Evolutionary conservation across 2,797 vertebrate genomes (phyloP).

Genomic region (Pseudochirops cupreus): DNA sequence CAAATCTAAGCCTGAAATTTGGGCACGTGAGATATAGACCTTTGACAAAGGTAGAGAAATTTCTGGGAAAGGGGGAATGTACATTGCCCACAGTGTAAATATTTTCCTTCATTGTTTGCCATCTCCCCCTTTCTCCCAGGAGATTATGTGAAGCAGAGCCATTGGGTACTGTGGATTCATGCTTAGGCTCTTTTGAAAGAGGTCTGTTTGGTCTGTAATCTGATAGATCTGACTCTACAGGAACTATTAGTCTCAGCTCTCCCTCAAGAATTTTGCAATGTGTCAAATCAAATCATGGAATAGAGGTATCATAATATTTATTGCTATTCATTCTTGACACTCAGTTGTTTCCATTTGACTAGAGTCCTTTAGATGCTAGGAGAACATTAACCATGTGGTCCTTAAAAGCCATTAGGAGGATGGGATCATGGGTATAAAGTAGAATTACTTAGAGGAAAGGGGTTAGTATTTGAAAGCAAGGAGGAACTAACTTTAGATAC

Average conservation of each 20-base stretch:
- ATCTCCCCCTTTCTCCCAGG: not conserved
- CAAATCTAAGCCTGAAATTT: slow-evolving; percentile 63
- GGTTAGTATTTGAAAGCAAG: slow-evolving; percentile 25
- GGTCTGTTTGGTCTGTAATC: slow-evolving; percentile 14
- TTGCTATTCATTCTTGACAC: not conserved
- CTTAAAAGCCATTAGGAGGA: slow-evolving; percentile 11
- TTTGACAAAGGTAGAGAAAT: slow-evolving; percentile 64
- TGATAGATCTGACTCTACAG: not conserved
- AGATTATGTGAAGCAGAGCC: slow-evolving; percentile 6
- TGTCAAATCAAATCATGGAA: not conserved
- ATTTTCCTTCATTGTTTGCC: slow-evolving; percentile 53
- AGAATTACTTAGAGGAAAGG: not conserved
- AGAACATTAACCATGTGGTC: not conserved
- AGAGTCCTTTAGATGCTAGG: not conserved
- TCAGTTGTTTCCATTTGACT: not conserved
- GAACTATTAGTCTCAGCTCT: not conserved
- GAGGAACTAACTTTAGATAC: not conserved
- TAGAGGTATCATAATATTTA: not conserved
- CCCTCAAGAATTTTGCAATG: slow-evolving; percentile 6
- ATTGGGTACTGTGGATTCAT: slow-evolving; percentile 11
- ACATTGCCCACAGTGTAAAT: slow-evolving; percentile 65
- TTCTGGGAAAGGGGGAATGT: slow-evolving; percentile 65
- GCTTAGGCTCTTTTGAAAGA: not conserved
- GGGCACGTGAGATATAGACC: slow-evolving; percentile 61
- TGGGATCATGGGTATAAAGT: not conserved